Percentiles rank a stretch among this genome's conserved stretches.
Evolutionary conservation across 1,140 invertebrate genomes (phyloP).

Genomic region (Heliconius melpomene): DNA sequence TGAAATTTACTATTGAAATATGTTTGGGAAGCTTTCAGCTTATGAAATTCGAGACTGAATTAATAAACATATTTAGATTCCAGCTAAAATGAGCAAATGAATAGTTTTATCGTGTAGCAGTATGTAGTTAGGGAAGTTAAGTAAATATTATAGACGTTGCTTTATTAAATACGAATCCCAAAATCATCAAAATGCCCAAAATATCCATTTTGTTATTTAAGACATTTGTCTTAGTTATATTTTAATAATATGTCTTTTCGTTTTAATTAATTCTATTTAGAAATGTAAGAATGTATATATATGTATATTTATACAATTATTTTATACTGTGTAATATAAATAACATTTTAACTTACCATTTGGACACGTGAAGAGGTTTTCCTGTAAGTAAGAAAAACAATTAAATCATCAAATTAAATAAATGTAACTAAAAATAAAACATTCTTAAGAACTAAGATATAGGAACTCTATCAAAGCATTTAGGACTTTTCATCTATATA

Average conservation of each 20-base stretch:
- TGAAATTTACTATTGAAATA: background rate
- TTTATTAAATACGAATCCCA: background rate
- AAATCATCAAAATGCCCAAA: background rate
- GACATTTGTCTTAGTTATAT: too few relatives aligned
- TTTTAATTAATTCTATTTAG: background rate
- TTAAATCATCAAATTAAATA: background rate
- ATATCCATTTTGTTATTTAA: too few relatives aligned
- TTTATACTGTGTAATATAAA: conserved; percentile 19
- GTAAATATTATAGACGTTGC: conserved; percentile 6
- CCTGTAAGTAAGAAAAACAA: conserved; percentile 80
- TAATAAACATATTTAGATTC: conserved; percentile 53
- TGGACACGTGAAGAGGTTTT: conserved; percentile 85
- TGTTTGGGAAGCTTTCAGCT: conserved; percentile 21
- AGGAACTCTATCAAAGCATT: background rate
- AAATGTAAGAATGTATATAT: background rate
- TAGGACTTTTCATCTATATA: background rate
- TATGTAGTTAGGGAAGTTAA: conserved; percentile 42
- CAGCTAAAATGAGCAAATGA: conserved; percentile 42
- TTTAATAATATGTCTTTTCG: background rate
- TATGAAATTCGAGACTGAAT: conserved; percentile 45
- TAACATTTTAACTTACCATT: conserved; percentile 82
- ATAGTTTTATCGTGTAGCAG: conserved; percentile 39
- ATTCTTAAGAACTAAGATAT: background rate
- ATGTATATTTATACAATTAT: background rate
- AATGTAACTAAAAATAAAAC: background rate